phyloP scores from a whole-genome alignment of 2,113 vertebrate species.

The Charina bottae region DNA sequence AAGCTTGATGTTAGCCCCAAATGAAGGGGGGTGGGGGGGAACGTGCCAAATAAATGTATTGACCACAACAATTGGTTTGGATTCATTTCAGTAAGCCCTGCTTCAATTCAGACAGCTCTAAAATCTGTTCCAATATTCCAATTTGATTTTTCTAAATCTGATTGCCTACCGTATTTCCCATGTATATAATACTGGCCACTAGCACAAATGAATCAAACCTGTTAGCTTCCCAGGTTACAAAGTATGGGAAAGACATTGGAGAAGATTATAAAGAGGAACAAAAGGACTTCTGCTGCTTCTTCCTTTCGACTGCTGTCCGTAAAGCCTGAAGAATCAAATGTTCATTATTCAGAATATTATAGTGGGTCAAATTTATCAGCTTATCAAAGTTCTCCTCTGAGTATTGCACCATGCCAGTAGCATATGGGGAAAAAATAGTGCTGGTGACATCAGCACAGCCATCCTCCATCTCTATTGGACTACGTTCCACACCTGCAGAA shows the following conservation, averaged over 20 bases:
- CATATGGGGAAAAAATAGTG: slow-evolving; percentile 67
- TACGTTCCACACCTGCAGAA: slow-evolving; percentile 72
- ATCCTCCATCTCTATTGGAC: slow-evolving; percentile 60
- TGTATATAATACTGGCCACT: neutral
- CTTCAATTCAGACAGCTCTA: neutral
- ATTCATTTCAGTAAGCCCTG: neutral
- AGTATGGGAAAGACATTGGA: slow-evolving; percentile 14
- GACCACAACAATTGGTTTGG: neutral
- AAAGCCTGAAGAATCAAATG: slow-evolving; percentile 70
- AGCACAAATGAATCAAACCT: neutral
- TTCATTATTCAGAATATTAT: slow-evolving; percentile 81
- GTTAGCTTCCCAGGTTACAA: neutral
- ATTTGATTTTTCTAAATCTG: neutral
- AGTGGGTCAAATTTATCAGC: slow-evolving; percentile 73
- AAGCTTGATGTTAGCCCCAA: neutral
- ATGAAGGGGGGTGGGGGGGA: neutral
- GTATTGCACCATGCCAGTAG: slow-evolving; percentile 74
- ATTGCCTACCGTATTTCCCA: neutral
- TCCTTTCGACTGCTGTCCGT: slow-evolving; percentile 59
- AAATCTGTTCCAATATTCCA: neutral
- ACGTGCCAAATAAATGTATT: neutral
- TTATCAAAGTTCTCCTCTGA: slow-evolving; percentile 71
- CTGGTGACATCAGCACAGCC: slow-evolving; percentile 72
- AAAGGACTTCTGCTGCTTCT: slow-evolving; percentile 1
- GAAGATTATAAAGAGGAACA: neutral